Conservation (phyloP, 2,113 vertebrate genomes). For the Myodes glareolus region DNA sequence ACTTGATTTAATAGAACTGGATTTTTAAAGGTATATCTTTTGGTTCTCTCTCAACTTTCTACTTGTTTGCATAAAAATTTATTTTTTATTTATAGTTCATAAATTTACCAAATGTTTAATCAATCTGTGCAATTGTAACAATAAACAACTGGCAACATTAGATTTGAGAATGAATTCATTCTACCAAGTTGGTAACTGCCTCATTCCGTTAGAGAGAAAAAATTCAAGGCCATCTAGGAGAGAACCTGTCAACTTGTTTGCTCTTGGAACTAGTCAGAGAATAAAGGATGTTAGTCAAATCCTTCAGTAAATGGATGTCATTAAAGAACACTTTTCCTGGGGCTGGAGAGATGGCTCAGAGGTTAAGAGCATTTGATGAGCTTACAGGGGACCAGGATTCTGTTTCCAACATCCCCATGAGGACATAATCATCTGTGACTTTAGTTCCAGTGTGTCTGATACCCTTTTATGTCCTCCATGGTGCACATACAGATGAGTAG, state of each 20-base stretch:
- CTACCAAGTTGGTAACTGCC: neutral
- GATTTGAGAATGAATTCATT: neutral
- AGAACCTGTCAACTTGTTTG: neutral
- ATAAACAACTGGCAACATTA: neutral
- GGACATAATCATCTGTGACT: neutral
- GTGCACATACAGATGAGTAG: neutral
- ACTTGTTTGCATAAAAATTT: conserved; percentile 25
- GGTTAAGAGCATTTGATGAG: no score
- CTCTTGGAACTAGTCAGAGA: neutral
- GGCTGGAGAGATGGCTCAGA: neutral
- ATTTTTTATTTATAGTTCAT: conserved; percentile 18
- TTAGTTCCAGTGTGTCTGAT: neutral
- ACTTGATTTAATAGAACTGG: neutral
- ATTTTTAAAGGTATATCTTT: neutral
- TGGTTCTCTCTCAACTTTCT: neutral
- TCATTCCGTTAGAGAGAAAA: neutral
- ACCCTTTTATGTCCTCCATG: neutral
- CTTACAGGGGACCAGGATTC: neutral
- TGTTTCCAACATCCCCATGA: neutral
- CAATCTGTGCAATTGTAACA: neutral
- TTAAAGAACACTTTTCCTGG: neutral
- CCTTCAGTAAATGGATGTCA: neutral
- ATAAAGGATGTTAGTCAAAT: neutral
- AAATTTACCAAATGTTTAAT: neutral
- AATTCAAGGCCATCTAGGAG: neutral